These are phyloP conservation scores for Drosophila rhopaloa DNA, from an alignment of 1,140 invertebrate genomes.

Conservation along the genomic window DNA sequence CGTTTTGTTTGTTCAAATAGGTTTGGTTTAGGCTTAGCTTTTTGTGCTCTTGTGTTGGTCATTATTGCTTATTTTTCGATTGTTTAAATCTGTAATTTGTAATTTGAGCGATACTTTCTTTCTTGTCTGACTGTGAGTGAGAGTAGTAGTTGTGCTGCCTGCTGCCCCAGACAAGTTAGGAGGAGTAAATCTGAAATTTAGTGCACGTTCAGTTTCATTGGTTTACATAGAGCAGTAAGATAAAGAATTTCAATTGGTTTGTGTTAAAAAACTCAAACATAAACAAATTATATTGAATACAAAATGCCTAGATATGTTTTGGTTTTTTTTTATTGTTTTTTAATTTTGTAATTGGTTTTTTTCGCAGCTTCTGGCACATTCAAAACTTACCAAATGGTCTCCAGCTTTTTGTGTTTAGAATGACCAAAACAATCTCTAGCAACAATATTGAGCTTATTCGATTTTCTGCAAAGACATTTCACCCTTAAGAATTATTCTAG, in stretches of 20 bases:
- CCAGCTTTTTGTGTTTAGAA: slow-evolving; percentile 84
- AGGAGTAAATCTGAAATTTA: slow-evolving; percentile 84
- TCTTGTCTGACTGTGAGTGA: slow-evolving; percentile 78
- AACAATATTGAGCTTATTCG: slow-evolving; percentile 84
- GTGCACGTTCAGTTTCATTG: slow-evolving; percentile 83
- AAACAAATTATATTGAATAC: slow-evolving; percentile 77
- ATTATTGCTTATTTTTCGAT: slow-evolving; percentile 40
- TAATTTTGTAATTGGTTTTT: slow-evolving; percentile 47
- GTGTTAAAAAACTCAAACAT: slow-evolving; percentile 63
- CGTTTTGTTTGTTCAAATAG: slow-evolving; percentile 53
- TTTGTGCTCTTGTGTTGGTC: slow-evolving; percentile 42
- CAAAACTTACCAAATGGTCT: slow-evolving; percentile 84
- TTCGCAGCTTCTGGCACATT: slow-evolving; percentile 77
- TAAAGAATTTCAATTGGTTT: slow-evolving; percentile 50
- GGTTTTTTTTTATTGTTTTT: slow-evolving; percentile 62
- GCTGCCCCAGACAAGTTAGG: slow-evolving; percentile 81
- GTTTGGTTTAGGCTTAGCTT: slow-evolving; percentile 15
- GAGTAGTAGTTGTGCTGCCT: slow-evolving; percentile 79
- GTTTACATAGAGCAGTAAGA: slow-evolving; percentile 50
- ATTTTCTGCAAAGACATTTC: slow-evolving; percentile 84
- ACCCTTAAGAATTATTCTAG: slow-evolving; percentile 84
- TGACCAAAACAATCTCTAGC: slow-evolving; percentile 85
- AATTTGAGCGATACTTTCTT: slow-evolving; percentile 65
- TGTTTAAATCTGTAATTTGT: slow-evolving; percentile 57
- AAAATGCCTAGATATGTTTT: slow-evolving; percentile 81